These are phyloP conservation scores for Acanthopagrus latus DNA, from an alignment of 2,797 vertebrate genomes.

Conservation along the genomic window DNA sequence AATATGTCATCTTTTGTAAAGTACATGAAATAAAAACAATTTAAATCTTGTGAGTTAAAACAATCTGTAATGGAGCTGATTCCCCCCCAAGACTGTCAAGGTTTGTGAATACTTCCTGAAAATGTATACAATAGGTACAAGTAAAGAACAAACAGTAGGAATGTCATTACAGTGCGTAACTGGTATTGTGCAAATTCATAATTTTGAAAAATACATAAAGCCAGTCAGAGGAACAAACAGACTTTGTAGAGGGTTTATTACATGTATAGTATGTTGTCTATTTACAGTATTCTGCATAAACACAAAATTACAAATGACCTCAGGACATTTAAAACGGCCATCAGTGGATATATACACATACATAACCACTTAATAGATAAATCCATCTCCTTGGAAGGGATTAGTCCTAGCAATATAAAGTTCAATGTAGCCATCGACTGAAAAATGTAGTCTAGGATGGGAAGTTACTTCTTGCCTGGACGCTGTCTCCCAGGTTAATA, in stretches of 20 bases:
- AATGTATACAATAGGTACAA: too few species aligned
- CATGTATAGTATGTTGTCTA: conserved; percentile 58
- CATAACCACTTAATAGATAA: background rate
- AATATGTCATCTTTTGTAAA: conserved; percentile 65
- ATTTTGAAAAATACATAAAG: background rate
- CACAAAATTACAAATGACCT: conserved; percentile 49
- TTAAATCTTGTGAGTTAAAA: background rate
- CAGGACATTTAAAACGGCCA: conserved; percentile 11
- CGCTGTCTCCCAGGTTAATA: background rate
- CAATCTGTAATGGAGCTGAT: background rate
- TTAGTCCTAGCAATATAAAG: background rate
- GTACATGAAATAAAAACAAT: conserved; percentile 58
- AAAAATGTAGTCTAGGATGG: background rate
- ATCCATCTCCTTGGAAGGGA: background rate
- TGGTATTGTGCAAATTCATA: background rate
- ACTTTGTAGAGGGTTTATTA: conserved; percentile 56
- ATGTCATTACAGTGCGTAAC: background rate
- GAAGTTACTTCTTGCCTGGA: background rate
- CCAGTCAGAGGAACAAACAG: background rate
- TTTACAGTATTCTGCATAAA: conserved; percentile 66
- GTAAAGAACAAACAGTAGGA: background rate
- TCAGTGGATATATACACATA: conserved; percentile 14
- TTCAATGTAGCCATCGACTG: background rate
- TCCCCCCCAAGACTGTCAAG: background rate
- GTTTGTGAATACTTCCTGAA: background rate